Evolutionary conservation across 2,113 vertebrate genomes (phyloP), one percentile per base, ranked within the genome.

Genomic region (Sebastes fasciatus): DNA sequence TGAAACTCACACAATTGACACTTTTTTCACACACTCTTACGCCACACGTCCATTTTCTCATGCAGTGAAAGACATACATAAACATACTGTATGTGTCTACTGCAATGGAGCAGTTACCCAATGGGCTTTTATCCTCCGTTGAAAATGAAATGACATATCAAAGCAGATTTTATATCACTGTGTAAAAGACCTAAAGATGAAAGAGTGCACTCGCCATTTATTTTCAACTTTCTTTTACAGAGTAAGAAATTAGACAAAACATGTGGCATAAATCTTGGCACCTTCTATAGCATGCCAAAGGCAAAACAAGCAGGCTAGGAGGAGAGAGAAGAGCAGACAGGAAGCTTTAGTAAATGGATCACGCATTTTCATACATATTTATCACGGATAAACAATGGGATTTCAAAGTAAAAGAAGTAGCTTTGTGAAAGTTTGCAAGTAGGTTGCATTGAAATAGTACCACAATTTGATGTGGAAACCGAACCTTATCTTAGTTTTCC

Each of bases 311-410:
- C n/a, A 19, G 62, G 34, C 42, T n/a, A 45, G 45, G 5, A 42
- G 55, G 26, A 45, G 40, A 81, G 62, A 79, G 54, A 55, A 19
- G 9, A 54, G 61, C 54, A 45, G 60, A 79, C 23, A 71, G 65
- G 60, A 43, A 77, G 62, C 79, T 76, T 63, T 23, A 48, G 43
- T 68, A 60, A 82, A 74, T 26, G 10, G 21, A 77, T 80, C 55
- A 66, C 2, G 5, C 13, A 49, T 80, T 80, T 69, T 60, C 64
- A 80, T 84, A 63, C 81, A 81, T 74, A 83, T 86, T 77, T 70
- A 65, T 74, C 43, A 54, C 67, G 51, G 52, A 83, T 77, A 80
- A 80, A 61, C 72, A 58, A 69, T 49, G 21, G 76, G 34, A 51
- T 74, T 77, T 74, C 40, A 86, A 64, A 67, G 46, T 55, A 52